Evolutionary conservation across 2,888 invertebrate genomes (phyloP).

Genomic region (Metopia argyrocephala): DNA sequence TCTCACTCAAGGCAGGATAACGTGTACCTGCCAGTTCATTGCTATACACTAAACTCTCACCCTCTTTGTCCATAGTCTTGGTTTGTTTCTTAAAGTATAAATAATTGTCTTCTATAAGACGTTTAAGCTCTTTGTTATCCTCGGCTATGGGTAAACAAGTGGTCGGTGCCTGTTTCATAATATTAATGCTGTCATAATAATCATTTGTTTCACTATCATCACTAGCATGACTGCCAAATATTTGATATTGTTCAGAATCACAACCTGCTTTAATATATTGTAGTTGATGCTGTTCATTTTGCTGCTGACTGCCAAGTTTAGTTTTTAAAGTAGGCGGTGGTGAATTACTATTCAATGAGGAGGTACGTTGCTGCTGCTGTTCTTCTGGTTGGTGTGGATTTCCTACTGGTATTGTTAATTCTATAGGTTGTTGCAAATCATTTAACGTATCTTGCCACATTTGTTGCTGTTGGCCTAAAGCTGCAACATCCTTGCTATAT

Average conservation of each 20-base stretch:
- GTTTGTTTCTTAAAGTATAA: conserved; percentile 76
- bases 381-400: conserved; percentile 22
- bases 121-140: conserved; percentile 78
- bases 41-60: not conserved
- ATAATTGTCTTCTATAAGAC: conserved; percentile 78
- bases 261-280: conserved; percentile 58
- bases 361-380: conserved; percentile 7
- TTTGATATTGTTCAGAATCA: conserved; percentile 63
- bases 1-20: conserved; percentile 76
- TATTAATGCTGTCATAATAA: conserved; percentile 70
- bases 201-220: conserved; percentile 75
- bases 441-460: conserved; percentile 70
- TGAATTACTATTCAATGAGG: conserved; percentile 44
- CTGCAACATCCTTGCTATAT: conserved; percentile 51
- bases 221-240: conserved; percentile 70
- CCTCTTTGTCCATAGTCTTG: conserved; percentile 24
- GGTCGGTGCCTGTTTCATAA: conserved; percentile 65
- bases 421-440: conserved; percentile 62
- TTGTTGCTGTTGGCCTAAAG: conserved; percentile 70
- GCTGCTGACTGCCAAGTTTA: conserved; percentile 35
- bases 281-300: conserved; percentile 12
- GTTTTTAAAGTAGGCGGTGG: conserved; percentile 41
- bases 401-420: conserved; percentile 54
- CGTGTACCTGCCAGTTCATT: conserved; percentile 58
- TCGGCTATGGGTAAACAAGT: conserved; percentile 76